A percentile compares a stretch with the other conserved stretches of the same genome.
These are phyloP conservation scores for Drosophila crucigera DNA, from an alignment of 2,888 invertebrate genomes.

Conservation along the genomic window DNA sequence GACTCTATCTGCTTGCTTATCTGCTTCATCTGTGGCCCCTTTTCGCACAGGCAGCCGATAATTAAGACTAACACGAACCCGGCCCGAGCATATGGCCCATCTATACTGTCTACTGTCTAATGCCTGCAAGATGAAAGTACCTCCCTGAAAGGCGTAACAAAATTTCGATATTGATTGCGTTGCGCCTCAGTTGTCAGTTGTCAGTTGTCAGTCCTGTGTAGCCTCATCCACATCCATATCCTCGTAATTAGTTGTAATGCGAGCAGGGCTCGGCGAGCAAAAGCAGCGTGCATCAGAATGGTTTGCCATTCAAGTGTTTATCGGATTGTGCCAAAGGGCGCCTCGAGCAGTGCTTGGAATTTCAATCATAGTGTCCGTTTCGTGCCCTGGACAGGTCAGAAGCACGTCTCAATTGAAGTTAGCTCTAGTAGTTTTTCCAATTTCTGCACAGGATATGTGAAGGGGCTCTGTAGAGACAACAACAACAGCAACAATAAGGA, in stretches of 20 bases:
- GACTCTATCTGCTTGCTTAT: conserved; percentile 6
- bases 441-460: conserved; percentile 67
- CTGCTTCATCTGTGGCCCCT: conserved; percentile 11
- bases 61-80: conserved; percentile 45
- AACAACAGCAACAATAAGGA: conserved; percentile 21
- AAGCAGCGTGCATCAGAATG: background rate
- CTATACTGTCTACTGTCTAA: background rate
- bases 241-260: conserved; percentile 62
- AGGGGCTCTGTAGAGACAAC: conserved; percentile 28
- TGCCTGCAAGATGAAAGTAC: conserved; percentile 14
- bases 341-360: conserved; percentile 48
- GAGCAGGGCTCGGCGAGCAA: conserved; percentile 19
- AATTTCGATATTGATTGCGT: conserved; percentile 35
- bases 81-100: conserved; percentile 42
- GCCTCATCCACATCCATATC: background rate
- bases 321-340: conserved; percentile 30
- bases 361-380: conserved; percentile 55
- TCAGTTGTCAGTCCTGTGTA: background rate
- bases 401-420: conserved; percentile 65
- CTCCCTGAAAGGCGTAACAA: conserved; percentile 42
- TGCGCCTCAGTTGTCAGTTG: background rate
- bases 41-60: conserved; percentile 32
- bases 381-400: conserved; percentile 42
- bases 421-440: conserved; percentile 64
- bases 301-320: conserved; percentile 36